Percentiles rank a stretch among this genome's conserved stretches.
These are phyloP conservation scores for Lethenteron camtschaticum DNA, from an alignment of 2,113 vertebrate genomes.

Conservation along the genomic window DNA sequence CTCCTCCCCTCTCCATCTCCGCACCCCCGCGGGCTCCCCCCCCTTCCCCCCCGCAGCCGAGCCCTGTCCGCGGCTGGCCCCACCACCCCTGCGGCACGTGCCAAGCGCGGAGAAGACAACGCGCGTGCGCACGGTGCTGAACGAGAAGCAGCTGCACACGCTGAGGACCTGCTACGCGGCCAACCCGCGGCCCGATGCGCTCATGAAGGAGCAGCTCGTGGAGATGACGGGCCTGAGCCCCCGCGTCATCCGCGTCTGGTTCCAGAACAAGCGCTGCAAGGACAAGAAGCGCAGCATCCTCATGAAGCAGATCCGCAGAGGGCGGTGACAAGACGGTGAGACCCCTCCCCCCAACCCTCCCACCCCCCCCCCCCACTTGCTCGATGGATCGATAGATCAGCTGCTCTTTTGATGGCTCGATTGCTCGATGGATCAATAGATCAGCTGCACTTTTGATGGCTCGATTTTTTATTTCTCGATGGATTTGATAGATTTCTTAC, in stretches of 20 bases:
- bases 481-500: no score
- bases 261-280: slow-evolving; percentile 96
- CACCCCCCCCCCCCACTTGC: no score
- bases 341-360: neutral
- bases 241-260: slow-evolving; percentile 90
- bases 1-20: neutral
- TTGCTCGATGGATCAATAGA: no score
- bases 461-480: no score
- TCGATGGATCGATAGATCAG: no score
- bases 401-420: no score
- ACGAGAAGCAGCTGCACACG: slow-evolving; percentile 93
- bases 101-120: slow-evolving; percentile 83
- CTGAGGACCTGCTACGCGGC: slow-evolving; percentile 90
- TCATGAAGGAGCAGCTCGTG: slow-evolving; percentile 96
- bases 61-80: slow-evolving; percentile 24
- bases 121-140: slow-evolving; percentile 69
- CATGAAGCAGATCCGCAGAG: slow-evolving; percentile 78
- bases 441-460: no score
- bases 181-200: slow-evolving; percentile 77
- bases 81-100: slow-evolving; percentile 53
- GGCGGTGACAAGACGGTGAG: slow-evolving; percentile 74
- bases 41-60: slow-evolving; percentile 21
- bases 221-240: slow-evolving; percentile 95
- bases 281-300: slow-evolving; percentile 83
- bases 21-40: neutral